Percentiles rank a stretch among this genome's conserved stretches.
These are phyloP conservation scores for Saccopteryx leptura DNA, from an alignment of 2,113 vertebrate genomes.

Conservation along the genomic window DNA sequence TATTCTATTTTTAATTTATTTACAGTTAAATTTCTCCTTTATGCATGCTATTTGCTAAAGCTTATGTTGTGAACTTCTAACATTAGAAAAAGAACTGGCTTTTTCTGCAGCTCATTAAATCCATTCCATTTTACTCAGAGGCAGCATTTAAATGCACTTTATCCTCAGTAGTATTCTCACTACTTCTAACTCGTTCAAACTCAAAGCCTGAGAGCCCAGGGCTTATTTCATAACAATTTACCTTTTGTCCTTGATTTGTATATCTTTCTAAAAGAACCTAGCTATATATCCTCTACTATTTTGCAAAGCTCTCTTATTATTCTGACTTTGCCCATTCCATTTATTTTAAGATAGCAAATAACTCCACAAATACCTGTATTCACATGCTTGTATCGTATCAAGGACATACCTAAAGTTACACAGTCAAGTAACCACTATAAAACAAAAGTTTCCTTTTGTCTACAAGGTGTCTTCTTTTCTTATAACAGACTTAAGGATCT, in stretches of 20 bases:
- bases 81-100: not conserved
- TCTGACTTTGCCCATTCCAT: not conserved
- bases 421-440: not conserved
- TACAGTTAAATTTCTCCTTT: not conserved
- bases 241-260: not conserved
- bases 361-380: not conserved
- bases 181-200: constrained; percentile 1
- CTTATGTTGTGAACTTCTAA: not conserved
- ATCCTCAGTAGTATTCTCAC: not conserved
- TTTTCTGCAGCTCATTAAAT: constrained; percentile 26
- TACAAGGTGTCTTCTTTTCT: not conserved
- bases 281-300: not conserved
- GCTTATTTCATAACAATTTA: constrained; percentile 26
- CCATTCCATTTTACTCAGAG: not conserved
- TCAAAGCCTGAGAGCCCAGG: not conserved
- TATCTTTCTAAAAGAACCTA: not conserved
- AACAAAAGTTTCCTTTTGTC: not conserved
- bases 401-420: not conserved
- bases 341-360: constrained; percentile 4
- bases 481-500: not conserved
- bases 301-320: not conserved
- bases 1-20: not conserved
- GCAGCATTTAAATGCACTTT: not conserved
- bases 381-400: not conserved
- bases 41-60: not conserved